Percentiles rank a stretch among this genome's conserved stretches.
Conservation (phyloP, 2,888 invertebrate genomes). For the Polydrusus cervinus region DNA sequence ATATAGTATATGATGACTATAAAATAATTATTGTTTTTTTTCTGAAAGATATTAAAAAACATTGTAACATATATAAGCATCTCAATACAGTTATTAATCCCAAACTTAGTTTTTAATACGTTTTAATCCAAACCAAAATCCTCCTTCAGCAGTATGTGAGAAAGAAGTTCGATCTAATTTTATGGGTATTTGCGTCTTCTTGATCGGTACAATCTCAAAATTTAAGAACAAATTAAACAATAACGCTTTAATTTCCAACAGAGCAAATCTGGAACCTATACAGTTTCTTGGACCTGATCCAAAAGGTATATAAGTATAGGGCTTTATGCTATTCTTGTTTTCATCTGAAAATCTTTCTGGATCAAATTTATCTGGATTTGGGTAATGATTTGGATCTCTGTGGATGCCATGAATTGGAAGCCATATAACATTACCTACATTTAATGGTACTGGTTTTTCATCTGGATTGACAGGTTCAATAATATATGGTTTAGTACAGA, state of each 20-base stretch:
- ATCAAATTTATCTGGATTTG: conserved; percentile 64
- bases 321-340: conserved; percentile 73
- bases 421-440: conserved; percentile 63
- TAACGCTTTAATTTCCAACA: conserved; percentile 61
- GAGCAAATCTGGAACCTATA: conserved; percentile 71
- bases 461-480: conserved; percentile 58
- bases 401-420: conserved; percentile 63
- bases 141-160: conserved; percentile 56
- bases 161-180: conserved; percentile 21
- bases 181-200: conserved; percentile 63
- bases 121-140: conserved; percentile 63
- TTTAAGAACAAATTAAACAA: conserved; percentile 57
- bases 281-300: conserved; percentile 76
- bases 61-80: too few relatives aligned
- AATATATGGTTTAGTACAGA: conserved; percentile 71
- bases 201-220: conserved; percentile 61
- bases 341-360: conserved; percentile 71
- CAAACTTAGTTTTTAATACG: conserved; percentile 12
- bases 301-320: conserved; percentile 67
- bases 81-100: too few relatives aligned
- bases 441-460: conserved; percentile 10
- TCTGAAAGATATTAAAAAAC: too few relatives aligned
- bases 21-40: too few relatives aligned
- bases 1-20: too few relatives aligned
- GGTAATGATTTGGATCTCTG: conserved; percentile 60